Evolutionary conservation across 2,888 invertebrate species (phyloP), one percentile per base, ranked within the genome.

Genomic region (Odiellus spinosus): DNA sequence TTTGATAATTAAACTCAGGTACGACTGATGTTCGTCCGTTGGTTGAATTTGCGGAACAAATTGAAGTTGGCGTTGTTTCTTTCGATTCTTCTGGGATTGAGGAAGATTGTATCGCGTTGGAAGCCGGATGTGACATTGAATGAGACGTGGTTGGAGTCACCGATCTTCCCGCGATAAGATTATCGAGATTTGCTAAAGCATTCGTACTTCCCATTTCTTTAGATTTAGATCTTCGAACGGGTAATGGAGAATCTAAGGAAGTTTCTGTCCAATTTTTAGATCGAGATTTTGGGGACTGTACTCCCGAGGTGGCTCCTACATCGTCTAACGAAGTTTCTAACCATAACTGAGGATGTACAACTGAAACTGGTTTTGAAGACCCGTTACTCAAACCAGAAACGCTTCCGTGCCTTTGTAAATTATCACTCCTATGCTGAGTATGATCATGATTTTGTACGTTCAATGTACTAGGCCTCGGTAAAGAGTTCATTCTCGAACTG

Each of bases 241-340:
- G 34, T 3, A 54, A 14, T 2, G 54, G 53, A 18, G 51, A 51
- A 46, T 56, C 56, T 18, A 56, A 42, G 20, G 53, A 51, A 19
- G 55, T 55, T 45, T 56, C 56, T 10, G 45, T 45, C 56, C 56
- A 56, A 35, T 51, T 50, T 34, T 53, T 53, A n/a, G 48, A 51
- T 33, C 51, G 50, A 4, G 34, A 21, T 33, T 52, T 52, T 4
- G 52, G 42, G 1, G 48, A 36, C 34, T 18, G 33, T 17, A 33
- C 35, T 10, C 35, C 21, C n/a, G 40, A 26, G 8, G 45, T 18
- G 6, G 35, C 45, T 32, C 34, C 46, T 18, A 45, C 34, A 3
- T 38, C 38, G 2, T 38, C 38, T 18, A 38, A n/a, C 8, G 38
- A 38, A 10, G 18, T 17, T 38, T 38, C 15, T 38, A 15, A 15